Base-by-base conservation (phyloP, 1,140 invertebrate species). In the Drosophila prosaltans region DNA sequence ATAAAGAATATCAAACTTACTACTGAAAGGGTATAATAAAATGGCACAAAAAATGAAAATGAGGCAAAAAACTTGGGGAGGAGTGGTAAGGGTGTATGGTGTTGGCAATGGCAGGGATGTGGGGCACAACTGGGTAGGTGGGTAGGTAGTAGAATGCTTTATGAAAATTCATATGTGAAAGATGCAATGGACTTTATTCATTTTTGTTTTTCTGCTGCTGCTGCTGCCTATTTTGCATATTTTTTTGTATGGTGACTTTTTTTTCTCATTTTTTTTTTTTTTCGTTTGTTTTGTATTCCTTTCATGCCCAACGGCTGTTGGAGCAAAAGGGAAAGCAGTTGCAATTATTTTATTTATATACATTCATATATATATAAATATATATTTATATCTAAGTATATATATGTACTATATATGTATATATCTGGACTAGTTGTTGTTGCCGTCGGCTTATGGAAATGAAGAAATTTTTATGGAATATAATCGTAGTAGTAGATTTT, bases 141-240 rank as follows among this genome's bases (percentile, higher is more conserved):
- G 51, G 32, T 63, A 51, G 16, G 16, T 16, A 16, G 16, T 16
- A 16, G 16, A 57, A 63, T 54, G 54, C 68, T 62, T 62, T 64
- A 78, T 81, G 74, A 71, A 70, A 32, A 65, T 68, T 60, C 48
- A 70, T 65, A 39, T 72, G 58, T 54, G 59, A 65, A 67, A 78
- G 74, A 74, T 74, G 58, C 61, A 72, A 73, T 78, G 79, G 70
- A 82, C 60, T 62, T 26, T 62, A 24, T 41, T 62, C 45, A 51
- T 51, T 51, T 51, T 51, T 51, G 8, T 77, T 66, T 81, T 81
- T 80, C 4, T 30, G 16, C 16, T 30, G 28, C 4, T 30, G 2
- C 4, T 81, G 60, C 73, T 65, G 80, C 80, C 80, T 82, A 79
- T 83, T 82, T 82, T 75, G 80, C 80, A 83, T 83, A 74, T 69